Conservation (phyloP, 2,113 vertebrate genomes). For the Eptesicus fuscus region DNA sequence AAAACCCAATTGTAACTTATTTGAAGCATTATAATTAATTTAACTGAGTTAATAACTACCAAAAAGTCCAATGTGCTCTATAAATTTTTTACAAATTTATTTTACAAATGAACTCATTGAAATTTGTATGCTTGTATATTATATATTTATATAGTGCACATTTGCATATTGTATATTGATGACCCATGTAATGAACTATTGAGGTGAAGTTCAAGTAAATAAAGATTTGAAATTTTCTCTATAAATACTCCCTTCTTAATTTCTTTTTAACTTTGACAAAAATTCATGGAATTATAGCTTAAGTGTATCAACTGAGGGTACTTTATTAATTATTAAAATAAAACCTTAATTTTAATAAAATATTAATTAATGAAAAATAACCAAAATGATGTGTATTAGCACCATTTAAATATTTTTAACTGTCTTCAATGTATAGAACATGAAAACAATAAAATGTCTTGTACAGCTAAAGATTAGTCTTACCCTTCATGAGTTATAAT, state of each 20-base stretch:
- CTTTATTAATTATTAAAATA: conserved; percentile 27
- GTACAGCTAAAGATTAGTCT: conserved; percentile 4
- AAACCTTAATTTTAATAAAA: conserved; percentile 45
- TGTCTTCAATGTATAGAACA: neutral
- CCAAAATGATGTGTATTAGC: neutral
- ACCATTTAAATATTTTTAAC: neutral
- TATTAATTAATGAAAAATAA: neutral
- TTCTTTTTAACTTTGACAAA: conserved; percentile 22
- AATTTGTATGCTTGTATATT: neutral
- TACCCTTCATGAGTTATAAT: neutral
- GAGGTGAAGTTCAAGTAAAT: conserved; percentile 11
- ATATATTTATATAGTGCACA: neutral
- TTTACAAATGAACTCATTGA: neutral
- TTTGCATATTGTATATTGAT: neutral
- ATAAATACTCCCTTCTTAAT: neutral
- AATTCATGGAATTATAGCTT: neutral
- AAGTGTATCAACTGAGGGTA: neutral
- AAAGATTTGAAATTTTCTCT: conserved; percentile 28
- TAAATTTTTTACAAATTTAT: neutral
- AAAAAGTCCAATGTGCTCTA: neutral
- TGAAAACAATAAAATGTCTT: conserved; percentile 1
- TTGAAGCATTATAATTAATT: neutral
- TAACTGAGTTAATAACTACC: neutral
- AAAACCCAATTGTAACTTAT: neutral
- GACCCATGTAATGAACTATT: neutral